phyloP scores from a whole-genome alignment of 2,113 vertebrate species.

The Nipponia nippon region DNA sequence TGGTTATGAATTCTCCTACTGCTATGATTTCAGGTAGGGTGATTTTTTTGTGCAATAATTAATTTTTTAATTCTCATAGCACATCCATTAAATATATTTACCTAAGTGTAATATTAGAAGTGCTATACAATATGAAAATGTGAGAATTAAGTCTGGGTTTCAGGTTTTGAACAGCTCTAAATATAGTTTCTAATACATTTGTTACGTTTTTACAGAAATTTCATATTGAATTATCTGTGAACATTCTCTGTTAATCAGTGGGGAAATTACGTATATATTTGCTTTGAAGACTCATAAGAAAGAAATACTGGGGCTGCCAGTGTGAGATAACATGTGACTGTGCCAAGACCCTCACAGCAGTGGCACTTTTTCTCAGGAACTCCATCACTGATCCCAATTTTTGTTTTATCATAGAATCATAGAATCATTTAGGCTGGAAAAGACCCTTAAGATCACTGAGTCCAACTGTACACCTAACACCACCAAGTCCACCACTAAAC shows the following conservation, averaged over 20 bases:
- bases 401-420: neutral
- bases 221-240: neutral
- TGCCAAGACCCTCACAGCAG: neutral
- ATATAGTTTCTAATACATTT: neutral
- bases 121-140: neutral
- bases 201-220: neutral
- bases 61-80: neutral
- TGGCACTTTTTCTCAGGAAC: neutral
- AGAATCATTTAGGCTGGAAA: neutral
- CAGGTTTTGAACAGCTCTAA: neutral
- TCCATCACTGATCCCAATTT: neutral
- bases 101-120: neutral
- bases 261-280: fast-evolving
- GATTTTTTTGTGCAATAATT: neutral
- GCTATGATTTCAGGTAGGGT: neutral
- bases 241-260: neutral
- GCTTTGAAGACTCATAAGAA: neutral
- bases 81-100: neutral
- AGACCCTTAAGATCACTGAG: neutral
- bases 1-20: neutral
- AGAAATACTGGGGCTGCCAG: neutral
- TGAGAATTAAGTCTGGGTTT: neutral
- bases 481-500: neutral
- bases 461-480: neutral
- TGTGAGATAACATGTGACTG: neutral